Base-by-base conservation (phyloP, 2,888 invertebrate genomes). In the Cerceris rybyensis region DNA sequence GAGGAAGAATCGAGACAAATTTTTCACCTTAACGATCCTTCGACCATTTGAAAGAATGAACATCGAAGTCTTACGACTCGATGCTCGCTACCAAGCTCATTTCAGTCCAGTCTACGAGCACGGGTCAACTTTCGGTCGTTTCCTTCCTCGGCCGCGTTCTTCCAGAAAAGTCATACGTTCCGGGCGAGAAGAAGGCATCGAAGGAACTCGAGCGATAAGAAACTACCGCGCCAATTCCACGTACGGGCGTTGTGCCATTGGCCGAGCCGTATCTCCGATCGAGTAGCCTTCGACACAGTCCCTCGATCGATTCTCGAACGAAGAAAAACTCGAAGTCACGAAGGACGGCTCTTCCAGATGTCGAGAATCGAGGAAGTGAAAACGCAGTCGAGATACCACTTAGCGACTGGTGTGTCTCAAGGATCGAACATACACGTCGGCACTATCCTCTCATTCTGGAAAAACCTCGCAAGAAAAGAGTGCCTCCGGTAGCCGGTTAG, bases 161-260 rank as follows among this genome's bases (percentile, higher is more conserved):
- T 9, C 6, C 65, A 54, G 66, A 69, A 58, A 16, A 54, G 42
- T 61, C 68, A 66, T 39, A 46, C 49, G 39, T 41, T 49, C 28
- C 59, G 7, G 43, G 52, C 9, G n/a, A 52, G 49, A 75, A 58
- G 16, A 69, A 67, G 16, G 54, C 59, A 57, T 55, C 65, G 43
- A 70, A 54, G 54, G 55, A 52, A 16, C 41, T 42, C 39, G 11
- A 49, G 64, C 60, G 76, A 80, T 73, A 74, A 68, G 76, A 68
- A 70, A 63, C 61, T 70, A 64, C 58, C 78, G 65, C 52, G 75
- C 54, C 75, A 72, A 75, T 75, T 75, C 58, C 66, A 65, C 69
- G 64, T 50, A 46, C 65, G 43, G 52, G 66, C 63, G 66, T 77
- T 49, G 66, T 70, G 54, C 71, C 52, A 57, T 58, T 58, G 17